Conservation (phyloP, 2,113 vertebrate genomes). For the Istiophorus platypterus region DNA sequence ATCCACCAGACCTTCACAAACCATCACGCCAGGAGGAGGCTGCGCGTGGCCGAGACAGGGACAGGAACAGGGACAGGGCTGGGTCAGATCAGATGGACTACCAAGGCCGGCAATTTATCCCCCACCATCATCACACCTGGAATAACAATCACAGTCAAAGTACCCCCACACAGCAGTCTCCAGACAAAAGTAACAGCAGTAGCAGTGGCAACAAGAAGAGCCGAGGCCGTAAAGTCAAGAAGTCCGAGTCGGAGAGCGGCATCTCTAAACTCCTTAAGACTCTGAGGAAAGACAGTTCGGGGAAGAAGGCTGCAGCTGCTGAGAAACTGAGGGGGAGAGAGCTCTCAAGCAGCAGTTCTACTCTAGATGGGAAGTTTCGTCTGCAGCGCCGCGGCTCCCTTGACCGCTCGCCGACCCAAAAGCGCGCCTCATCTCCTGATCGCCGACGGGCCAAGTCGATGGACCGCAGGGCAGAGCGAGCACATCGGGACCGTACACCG, state of each 20-base stretch:
- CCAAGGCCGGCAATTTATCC: slow-evolving; percentile 86
- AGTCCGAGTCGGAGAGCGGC: slow-evolving; percentile 86
- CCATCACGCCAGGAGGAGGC: slow-evolving; percentile 93
- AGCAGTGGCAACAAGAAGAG: slow-evolving; percentile 79
- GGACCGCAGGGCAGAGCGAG: slow-evolving; percentile 82
- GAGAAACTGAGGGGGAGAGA: slow-evolving; percentile 84
- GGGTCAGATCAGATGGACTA: slow-evolving; percentile 88
- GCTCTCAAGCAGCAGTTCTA: slow-evolving; percentile 85
- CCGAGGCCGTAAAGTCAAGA: slow-evolving; percentile 82
- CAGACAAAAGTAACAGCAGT: slow-evolving; percentile 77
- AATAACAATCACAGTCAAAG: slow-evolving; percentile 89
- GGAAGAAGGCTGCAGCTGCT: slow-evolving; percentile 85
- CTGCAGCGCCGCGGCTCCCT: slow-evolving; percentile 88
- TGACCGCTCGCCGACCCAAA: slow-evolving; percentile 87
- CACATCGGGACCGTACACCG: slow-evolving; percentile 84
- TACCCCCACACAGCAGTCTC: slow-evolving; percentile 86
- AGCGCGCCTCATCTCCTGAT: slow-evolving; percentile 89
- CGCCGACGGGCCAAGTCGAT: slow-evolving; percentile 86
- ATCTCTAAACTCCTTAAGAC: slow-evolving; percentile 87
- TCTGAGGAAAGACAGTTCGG: slow-evolving; percentile 83
- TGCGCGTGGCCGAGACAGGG: slow-evolving; percentile 86
- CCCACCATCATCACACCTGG: slow-evolving; percentile 90
- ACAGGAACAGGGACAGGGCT: slow-evolving; percentile 74
- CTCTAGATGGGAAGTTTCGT: slow-evolving; percentile 84
- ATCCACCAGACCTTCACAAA: slow-evolving; percentile 96